These are phyloP conservation scores for Podotricha telesiphe DNA, from an alignment of 2,888 invertebrate species.

Conservation along the genomic window DNA sequence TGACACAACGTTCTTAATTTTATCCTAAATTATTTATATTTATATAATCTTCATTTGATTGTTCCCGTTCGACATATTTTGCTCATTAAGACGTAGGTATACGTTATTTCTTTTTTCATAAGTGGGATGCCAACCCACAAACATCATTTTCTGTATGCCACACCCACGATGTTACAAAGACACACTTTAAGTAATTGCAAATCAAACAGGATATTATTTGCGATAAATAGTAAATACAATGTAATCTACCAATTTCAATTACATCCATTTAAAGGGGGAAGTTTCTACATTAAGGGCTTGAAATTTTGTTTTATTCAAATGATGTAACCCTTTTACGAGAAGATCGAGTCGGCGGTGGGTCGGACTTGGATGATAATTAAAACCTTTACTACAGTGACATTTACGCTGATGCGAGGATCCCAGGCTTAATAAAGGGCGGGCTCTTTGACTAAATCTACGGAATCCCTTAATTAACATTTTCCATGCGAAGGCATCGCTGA, in stretches of 20 bases:
- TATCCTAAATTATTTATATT: too few species aligned
- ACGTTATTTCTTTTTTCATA: too few species aligned
- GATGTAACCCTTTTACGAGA: conserved; percentile 60
- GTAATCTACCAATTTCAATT: conserved; percentile 14
- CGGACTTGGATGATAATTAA: conserved; percentile 69
- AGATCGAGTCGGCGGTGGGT: conserved; percentile 64
- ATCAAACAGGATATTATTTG: background rate
- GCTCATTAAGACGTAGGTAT: too few species aligned
- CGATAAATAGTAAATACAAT: conserved; percentile 2
- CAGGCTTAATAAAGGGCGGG: conserved; percentile 69
- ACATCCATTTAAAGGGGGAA: conserved; percentile 42
- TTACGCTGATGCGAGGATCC: conserved; percentile 73
- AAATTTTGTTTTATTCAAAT: conserved; percentile 55
- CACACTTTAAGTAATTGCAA: background rate
- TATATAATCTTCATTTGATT: too few species aligned
- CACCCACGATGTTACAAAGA: background rate
- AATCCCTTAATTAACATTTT: conserved; percentile 54
- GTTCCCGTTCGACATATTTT: too few species aligned
- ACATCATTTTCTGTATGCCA: conserved; percentile 40
- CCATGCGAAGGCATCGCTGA: conserved; percentile 42
- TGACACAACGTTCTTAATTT: too few species aligned
- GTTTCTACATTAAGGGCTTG: conserved; percentile 47
- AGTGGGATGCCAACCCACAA: too few species aligned
- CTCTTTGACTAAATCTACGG: conserved; percentile 60
- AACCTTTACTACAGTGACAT: conserved; percentile 74